Base-by-base conservation (phyloP, 2,797 vertebrate genomes). In the Rachycentron canadum region DNA sequence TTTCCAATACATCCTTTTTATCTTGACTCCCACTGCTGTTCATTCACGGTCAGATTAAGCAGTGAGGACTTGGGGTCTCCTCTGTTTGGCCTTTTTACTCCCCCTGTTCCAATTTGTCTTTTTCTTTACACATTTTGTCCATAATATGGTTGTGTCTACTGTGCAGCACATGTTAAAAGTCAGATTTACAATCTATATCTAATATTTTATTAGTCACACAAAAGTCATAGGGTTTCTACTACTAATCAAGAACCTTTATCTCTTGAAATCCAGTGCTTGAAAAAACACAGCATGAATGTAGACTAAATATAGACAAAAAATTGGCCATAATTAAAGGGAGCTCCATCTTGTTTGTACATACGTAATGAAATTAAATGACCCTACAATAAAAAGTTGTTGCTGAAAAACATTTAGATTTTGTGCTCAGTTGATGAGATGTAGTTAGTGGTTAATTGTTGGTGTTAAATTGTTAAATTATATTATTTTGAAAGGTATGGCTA, bases 31-130 rank as follows among this genome's bases (percentile, higher is more conserved):
- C 43, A 49, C 23, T 11, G 40, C 10, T 0, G 34, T 56, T 68
- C 34, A 72, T 58, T 72, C 52, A 55, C 60, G 36, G 75, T 30
- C 28, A 66, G 57, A 57, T 57, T 38, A 67, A 17, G 41, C 49
- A 49, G 21, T 12, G 32, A 30, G 21, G 6, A 21, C 55, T 45
- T 36, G 30, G 14, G 21, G 30, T 52, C 32, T 32, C 30, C 63
- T 32, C 52, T 57, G 2, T 11, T 17, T 61, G 23, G n/a, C 40
- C 30, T 23, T 7, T 57, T 52, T 23, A 5, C 17, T n/a, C 21
- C 4, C 21, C 21, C 41, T 43, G 8, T 28, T 43, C 6, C 19
- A 11, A 49, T 26, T 13, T 2, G 13, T 40, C 11, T 53, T 23
- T 49, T 36, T n/a, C 21, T 16, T 67, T n/a, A 16, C 0, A 32